Evolutionary conservation across 2,888 invertebrate genomes (phyloP), one percentile per base, ranked within the genome.

Genomic region (Malachius bipustulatus): DNA sequence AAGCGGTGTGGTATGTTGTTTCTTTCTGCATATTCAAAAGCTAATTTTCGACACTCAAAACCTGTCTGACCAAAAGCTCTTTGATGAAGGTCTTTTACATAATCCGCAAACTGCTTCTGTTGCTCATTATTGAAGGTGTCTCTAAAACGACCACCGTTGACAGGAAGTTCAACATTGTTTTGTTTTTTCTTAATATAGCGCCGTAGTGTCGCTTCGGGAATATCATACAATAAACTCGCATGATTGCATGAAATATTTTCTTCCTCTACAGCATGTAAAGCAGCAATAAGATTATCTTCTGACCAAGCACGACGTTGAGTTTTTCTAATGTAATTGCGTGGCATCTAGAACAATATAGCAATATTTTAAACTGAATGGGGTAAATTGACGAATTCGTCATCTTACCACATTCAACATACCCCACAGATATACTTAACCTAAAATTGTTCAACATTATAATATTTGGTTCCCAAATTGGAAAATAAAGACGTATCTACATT

Each of bases 1-100:
- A 45, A 45, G 26, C 32, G 39, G 34, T 45, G 32, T 16, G 29
- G 14, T 12, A 48, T 37, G 37, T 42, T 41, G 24, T 43, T 40
- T 35, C 24, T 14, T 26, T 31, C 38, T 11, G 43, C 42, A 16
- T 38, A 46, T 34, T 46, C 37, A 34, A 37, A 47, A 15, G 39
- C 43, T 10, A 47, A 32, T 31, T 36, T 43, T 24, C 39, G 30
- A n/a, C 33, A 32, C 14, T 43, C 37, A 16, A 24, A 32, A 13
- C 33, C 14, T 14, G 40, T 40, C 8, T 43, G 38, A 12, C 42
- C 45, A 35, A 40, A 41, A 30, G 34, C 36, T 27, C 41, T 30
- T 9, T 15, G 26, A 16, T 29, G 35, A 10, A 41, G 16, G 38
- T 40, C 30, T 15, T 41, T 37, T 27, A 43, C 26, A 10, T 46